A percentile compares a stretch with the other conserved stretches of the same genome.
Conservation (phyloP, 2,797 vertebrate genomes). For the Intellagama lesueurii region DNA sequence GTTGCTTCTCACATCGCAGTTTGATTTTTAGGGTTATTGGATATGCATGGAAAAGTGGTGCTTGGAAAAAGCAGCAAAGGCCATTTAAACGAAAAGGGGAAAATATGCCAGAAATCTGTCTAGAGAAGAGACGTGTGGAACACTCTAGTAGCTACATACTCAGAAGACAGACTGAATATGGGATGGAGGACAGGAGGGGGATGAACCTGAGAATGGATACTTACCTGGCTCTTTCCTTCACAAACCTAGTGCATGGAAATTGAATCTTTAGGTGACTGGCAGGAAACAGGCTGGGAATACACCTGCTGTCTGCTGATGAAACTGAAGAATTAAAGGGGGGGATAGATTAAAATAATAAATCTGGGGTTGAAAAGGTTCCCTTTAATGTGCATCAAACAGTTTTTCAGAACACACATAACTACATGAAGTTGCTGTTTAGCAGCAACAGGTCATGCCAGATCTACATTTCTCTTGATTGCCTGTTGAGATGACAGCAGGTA, state of each 20-base stretch:
- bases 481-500: constrained; percentile 67
- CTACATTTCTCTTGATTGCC: constrained; percentile 66
- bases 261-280: constrained; percentile 59
- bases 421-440: constrained; percentile 69
- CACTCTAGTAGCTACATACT: too few species aligned
- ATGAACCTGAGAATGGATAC: too few species aligned
- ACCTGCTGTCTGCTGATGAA: constrained; percentile 52
- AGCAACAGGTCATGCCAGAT: constrained; percentile 61
- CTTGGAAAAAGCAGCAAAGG: too few species aligned
- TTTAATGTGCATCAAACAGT: constrained; percentile 72
- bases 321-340: constrained; percentile 64
- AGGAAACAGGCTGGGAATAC: constrained; percentile 48
- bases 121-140: too few species aligned
- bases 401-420: constrained; percentile 68
- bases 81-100: too few species aligned
- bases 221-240: constrained; percentile 41
- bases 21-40: neutral
- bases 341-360: constrained; percentile 65
- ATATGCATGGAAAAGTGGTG: neutral
- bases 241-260: constrained; percentile 61
- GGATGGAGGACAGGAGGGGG: too few species aligned
- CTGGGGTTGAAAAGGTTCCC: constrained; percentile 67
- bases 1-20: neutral
- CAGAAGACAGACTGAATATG: too few species aligned
- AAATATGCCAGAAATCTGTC: too few species aligned